phyloP scores from a whole-genome alignment of 2,113 vertebrate genomes.

The Hippocampus mohnikei region DNA sequence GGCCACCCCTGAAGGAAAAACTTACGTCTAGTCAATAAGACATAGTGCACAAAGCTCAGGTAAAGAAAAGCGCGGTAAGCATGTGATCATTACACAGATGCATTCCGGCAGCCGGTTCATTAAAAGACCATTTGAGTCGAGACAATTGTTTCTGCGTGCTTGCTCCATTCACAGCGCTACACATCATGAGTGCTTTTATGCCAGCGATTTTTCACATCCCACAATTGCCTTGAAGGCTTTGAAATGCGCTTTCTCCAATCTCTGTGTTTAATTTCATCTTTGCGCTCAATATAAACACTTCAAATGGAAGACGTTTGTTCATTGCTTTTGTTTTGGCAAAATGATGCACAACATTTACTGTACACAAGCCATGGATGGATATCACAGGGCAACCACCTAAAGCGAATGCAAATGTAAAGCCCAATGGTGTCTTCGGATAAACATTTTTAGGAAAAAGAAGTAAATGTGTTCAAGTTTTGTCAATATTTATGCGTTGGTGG shows the following conservation, averaged over 20 bases:
- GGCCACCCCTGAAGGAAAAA: constrained; percentile 1
- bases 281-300: not conserved
- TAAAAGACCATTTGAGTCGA: constrained; percentile 1
- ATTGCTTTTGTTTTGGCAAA: not conserved
- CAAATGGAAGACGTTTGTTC: not conserved
- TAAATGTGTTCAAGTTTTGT: not conserved
- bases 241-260: constrained; percentile 3
- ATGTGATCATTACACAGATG: constrained; percentile 6
- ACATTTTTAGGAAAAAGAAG: not conserved
- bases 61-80: constrained; percentile 2
- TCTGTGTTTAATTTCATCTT: not conserved
- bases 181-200: constrained; percentile 5
- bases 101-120: constrained; percentile 9
- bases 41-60: not conserved
- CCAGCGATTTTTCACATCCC: not conserved
- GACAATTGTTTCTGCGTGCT: constrained; percentile 4
- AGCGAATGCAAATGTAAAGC: not conserved
- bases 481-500: not conserved
- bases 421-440: not conserved
- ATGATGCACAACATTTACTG: not conserved
- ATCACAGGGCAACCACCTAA: not conserved
- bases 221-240: not conserved
- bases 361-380: not conserved
- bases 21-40: not conserved
- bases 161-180: constrained; percentile 3